Evolutionary conservation across 2,113 vertebrate genomes (phyloP), one percentile per base, ranked within the genome.

Genomic region (Lutjanus erythropterus): DNA sequence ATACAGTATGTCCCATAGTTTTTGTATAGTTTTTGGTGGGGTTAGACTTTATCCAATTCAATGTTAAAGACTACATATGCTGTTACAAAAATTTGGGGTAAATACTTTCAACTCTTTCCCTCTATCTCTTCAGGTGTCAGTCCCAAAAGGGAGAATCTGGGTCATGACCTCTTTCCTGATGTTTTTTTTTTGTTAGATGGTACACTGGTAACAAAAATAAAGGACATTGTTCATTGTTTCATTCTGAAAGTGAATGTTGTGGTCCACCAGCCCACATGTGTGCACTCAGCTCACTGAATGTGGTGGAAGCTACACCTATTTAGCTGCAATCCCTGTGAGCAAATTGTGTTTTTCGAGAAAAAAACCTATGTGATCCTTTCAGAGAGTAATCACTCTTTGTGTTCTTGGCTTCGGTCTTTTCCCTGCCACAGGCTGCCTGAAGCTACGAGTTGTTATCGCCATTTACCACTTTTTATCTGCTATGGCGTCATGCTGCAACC

Each of bases 381-480:
- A 55, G 44, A 75, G 35, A 5, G 3, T 4, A 25, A 58, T 56
- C 31, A 11, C 2, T 39, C 25, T n/a, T 46, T 58, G 33, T 47
- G 61, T 25, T n/a, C 1, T 18, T 66, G 27, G 18, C 27, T 3
- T 35, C 37, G 58, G 9, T 53, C 35, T 56, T 33, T 46, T 47
- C 21, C 21, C 37, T 67, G 33, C 59, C 41, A 44, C 27, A 21
- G 3, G 23, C 52, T 58, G 49, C 33, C 5, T 27, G 12, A 1
- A 61, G 10, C 1, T 1, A 68, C 8, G 3, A 27, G 37, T 1
- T n/a, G 10, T 19, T 59, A 3, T 55, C 0, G 37, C 29, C 16
- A 46, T 52, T 70, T 53, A 27, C 29, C 76, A 46, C 21, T 56
- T 65, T 19, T 56, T 41, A 29, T 65, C 59, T 68, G 29, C 29